Conservation (phyloP, 1,140 invertebrate genomes). For the Kradibia gibbosae region DNA sequence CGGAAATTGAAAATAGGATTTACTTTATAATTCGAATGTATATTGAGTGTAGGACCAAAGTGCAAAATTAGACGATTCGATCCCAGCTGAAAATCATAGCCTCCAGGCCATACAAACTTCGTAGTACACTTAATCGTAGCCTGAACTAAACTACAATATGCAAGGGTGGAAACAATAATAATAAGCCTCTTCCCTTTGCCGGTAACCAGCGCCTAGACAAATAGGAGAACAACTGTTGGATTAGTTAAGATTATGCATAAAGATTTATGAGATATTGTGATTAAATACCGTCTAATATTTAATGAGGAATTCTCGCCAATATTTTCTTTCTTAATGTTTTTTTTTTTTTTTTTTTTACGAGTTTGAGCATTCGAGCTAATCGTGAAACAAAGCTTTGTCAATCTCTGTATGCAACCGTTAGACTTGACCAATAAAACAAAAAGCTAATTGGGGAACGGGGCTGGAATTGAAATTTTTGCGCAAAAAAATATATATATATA, state of each 20-base stretch:
- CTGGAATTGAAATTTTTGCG: no score
- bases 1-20: neutral
- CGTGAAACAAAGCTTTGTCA: no score
- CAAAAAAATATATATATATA: no score
- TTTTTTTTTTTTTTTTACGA: neutral
- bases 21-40: conserved; percentile 16
- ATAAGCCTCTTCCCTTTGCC: conserved; percentile 54
- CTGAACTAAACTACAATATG: conserved; percentile 67
- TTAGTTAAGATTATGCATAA: conserved; percentile 64
- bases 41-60: conserved; percentile 35
- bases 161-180: conserved; percentile 73
- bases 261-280: conserved; percentile 41
- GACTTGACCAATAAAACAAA: no score
- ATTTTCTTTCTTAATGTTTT: no score
- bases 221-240: conserved; percentile 65
- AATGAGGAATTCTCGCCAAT: neutral
- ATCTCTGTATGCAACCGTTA: no score
- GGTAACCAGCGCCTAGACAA: conserved; percentile 61
- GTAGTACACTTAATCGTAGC: conserved; percentile 63
- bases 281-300: conserved; percentile 18
- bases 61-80: conserved; percentile 54
- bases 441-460: no score
- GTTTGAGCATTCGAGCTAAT: neutral
- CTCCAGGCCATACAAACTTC: conserved; percentile 65
- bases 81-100: conserved; percentile 56